A percentile compares a stretch with the other conserved stretches of the same genome.
Conservation (phyloP, 1,140 invertebrate species). For the Hyles vespertilio region DNA sequence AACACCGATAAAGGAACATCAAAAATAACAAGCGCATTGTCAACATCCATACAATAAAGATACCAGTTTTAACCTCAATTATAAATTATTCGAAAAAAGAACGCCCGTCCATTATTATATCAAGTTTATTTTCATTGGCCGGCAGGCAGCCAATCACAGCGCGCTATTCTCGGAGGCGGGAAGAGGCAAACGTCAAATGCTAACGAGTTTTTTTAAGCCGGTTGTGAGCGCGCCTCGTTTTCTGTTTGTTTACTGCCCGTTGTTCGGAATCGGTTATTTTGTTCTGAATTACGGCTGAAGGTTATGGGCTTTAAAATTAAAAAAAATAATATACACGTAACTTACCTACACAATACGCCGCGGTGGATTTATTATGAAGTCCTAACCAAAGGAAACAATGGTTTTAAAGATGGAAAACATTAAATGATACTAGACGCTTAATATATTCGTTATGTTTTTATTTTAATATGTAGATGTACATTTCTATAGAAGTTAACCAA, state of each 20-base stretch:
- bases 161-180: conserved; percentile 46
- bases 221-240: conserved; percentile 11
- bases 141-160: conserved; percentile 41
- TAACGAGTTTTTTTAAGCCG: conserved; percentile 54
- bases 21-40: too few species aligned
- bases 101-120: conserved; percentile 7
- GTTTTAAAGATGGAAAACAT: too few species aligned
- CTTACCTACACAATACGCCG: too few species aligned
- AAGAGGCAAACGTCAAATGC: conserved; percentile 66
- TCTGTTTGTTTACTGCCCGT: conserved; percentile 35
- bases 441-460: too few species aligned
- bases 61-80: neutral
- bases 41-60: too few species aligned
- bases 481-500: too few species aligned
- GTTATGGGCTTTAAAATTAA: conserved; percentile 2
- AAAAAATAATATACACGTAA: neutral
- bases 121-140: conserved; percentile 41
- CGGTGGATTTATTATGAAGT: too few species aligned
- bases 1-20: too few species aligned
- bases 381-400: too few species aligned
- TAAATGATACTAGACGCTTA: too few species aligned
- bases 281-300: conserved; percentile 18
- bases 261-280: conserved; percentile 29
- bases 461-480: too few species aligned
- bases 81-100: conserved; percentile 10